Percentiles rank a stretch among this genome's conserved stretches.
Conservation (phyloP, 2,888 invertebrate species). For the Cheilosia vernalis region DNA sequence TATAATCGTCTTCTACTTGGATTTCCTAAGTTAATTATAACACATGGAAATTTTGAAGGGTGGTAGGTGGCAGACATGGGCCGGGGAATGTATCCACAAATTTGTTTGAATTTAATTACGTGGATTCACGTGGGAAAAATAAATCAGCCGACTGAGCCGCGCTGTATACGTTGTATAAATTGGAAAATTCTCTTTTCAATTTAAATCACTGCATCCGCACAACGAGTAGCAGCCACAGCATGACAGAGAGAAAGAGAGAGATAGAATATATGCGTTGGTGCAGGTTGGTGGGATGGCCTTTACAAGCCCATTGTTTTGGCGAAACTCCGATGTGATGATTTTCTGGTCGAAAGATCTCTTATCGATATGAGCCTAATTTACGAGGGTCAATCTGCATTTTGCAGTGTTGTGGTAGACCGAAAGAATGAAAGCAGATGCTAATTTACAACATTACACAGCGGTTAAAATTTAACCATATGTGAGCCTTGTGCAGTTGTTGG, state of each 20-base stretch:
- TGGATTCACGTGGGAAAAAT: constrained; percentile 76
- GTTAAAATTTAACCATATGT: constrained; percentile 10
- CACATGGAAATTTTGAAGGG: constrained; percentile 41
- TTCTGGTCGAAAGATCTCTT: constrained; percentile 79
- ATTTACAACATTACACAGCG: constrained; percentile 52
- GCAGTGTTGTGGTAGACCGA: constrained; percentile 19
- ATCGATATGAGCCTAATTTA: constrained; percentile 82
- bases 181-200: constrained; percentile 67
- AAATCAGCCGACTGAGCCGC: constrained; percentile 71
- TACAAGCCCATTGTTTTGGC: constrained; percentile 42
- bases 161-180: constrained; percentile 31
- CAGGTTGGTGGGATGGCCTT: not conserved
- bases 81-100: constrained; percentile 72
- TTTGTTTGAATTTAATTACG: constrained; percentile 78
- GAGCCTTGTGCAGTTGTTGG: not conserved
- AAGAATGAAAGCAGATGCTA: constrained; percentile 48
- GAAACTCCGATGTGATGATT: constrained; percentile 61
- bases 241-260: constrained; percentile 1
- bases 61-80: constrained; percentile 31
- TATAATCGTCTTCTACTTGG: constrained; percentile 62
- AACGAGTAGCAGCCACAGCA: not conserved
- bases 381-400: constrained; percentile 77
- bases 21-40: constrained; percentile 73
- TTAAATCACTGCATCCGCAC: constrained; percentile 50
- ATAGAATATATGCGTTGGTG: constrained; percentile 40